phyloP scores from a whole-genome alignment of 1,140 invertebrate genomes.

The Hetaerina americana region DNA sequence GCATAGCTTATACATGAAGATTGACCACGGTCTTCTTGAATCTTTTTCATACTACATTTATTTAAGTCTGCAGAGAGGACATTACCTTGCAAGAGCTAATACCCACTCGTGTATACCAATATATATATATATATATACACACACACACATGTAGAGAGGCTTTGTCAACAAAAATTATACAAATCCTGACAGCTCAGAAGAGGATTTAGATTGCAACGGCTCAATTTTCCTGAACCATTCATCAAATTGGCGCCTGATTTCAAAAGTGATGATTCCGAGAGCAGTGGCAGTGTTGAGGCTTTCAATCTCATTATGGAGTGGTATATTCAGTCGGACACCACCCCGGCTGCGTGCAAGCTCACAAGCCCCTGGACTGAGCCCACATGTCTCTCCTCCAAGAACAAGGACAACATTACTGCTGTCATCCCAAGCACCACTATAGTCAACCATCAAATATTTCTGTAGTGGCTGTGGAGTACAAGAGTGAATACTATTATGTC shows the following conservation, averaged over 20 bases:
- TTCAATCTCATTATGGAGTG: conserved; percentile 59
- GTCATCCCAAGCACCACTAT: neutral
- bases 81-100: no score
- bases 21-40: no score
- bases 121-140: no score
- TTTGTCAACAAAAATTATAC: no score
- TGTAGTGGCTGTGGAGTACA: neutral
- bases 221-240: neutral
- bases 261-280: conserved; percentile 68
- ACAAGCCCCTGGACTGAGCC: conserved; percentile 55
- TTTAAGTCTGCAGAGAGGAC: no score
- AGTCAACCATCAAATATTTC: neutral
- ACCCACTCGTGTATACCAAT: no score
- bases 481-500: no score
- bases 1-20: no score
- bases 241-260: conserved; percentile 60
- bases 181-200: no score
- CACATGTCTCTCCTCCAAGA: conserved; percentile 79
- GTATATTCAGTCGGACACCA: conserved; percentile 58
- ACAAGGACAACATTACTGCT: conserved; percentile 42
- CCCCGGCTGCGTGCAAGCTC: conserved; percentile 37
- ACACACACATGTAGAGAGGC: no score
- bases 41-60: no score
- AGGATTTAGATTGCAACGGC: no score
- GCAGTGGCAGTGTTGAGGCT: conserved; percentile 78